These are phyloP conservation scores for Drosophila meridionalis DNA, from an alignment of 2,888 invertebrate genomes.

Conservation along the genomic window DNA sequence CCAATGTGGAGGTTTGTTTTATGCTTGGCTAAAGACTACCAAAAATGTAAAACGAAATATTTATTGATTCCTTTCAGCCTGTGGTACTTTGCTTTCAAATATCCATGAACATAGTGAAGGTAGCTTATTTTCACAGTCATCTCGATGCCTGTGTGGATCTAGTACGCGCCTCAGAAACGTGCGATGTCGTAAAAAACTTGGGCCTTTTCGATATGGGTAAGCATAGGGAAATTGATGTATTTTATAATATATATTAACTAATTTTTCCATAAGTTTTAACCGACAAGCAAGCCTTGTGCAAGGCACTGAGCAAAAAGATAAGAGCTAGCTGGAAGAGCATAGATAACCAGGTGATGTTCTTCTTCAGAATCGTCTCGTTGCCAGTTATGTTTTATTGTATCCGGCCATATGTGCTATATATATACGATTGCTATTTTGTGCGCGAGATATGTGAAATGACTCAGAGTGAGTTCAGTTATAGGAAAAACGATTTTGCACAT, in stretches of 20 bases:
- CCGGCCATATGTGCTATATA: constrained; percentile 68
- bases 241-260: too few species aligned
- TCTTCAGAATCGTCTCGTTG: constrained; percentile 65
- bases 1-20: constrained; percentile 64
- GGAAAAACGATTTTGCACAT: background rate
- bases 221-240: rapidly evolving
- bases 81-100: constrained; percentile 65
- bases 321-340: constrained; percentile 54
- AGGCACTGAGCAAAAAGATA: constrained; percentile 46
- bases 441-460: constrained; percentile 64
- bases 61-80: constrained; percentile 35
- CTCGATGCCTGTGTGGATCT: constrained; percentile 37
- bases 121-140: constrained; percentile 51
- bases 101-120: constrained; percentile 63
- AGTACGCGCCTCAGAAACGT: constrained; percentile 51
- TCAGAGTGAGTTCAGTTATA: constrained; percentile 43
- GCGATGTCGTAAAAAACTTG: constrained; percentile 46
- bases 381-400: constrained; percentile 62
- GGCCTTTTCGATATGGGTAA: constrained; percentile 67
- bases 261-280: constrained; percentile 37
- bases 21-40: rapidly evolving
- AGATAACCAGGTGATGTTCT: constrained; percentile 69
- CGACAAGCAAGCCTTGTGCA: constrained; percentile 37
- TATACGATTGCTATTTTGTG: constrained; percentile 61
- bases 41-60: too few species aligned